Percentiles rank a stretch among this genome's conserved stretches.
Evolutionary conservation across 2,113 vertebrate species (phyloP).

Genomic region (Oreochromis tanganicae): DNA sequence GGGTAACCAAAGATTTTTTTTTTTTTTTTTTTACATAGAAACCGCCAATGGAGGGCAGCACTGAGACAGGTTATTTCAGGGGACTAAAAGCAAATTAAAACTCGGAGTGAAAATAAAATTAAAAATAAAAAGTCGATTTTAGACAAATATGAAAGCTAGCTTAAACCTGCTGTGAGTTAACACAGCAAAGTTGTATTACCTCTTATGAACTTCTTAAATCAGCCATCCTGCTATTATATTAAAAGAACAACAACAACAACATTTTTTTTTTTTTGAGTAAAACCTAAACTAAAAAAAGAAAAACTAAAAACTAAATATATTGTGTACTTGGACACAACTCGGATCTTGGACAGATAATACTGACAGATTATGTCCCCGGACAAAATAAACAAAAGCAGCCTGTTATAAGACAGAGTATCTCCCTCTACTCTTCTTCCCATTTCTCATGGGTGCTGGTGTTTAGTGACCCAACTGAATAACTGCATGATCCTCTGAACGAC

Average conservation of each 20-base stretch:
- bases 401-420: neutral
- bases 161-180: neutral
- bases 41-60: neutral
- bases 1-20: neutral
- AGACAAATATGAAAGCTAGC: neutral
- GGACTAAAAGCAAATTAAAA: neutral
- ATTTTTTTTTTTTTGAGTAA: neutral
- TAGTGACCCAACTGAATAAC: neutral
- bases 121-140: neutral
- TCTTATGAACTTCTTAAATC: rapidly evolving
- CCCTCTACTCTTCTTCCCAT: rapidly evolving
- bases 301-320: neutral
- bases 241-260: neutral
- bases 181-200: neutral
- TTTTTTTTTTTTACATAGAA: neutral
- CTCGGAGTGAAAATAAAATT: neutral
- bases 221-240: neutral
- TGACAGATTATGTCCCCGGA: neutral
- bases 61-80: neutral
- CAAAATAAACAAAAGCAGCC: neutral
- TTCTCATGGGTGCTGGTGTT: neutral
- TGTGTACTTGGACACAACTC: neutral
- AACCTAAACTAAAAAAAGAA: neutral
- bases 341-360: neutral
- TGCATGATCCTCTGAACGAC: neutral